These are phyloP conservation scores for Xestia c-nigrum DNA, from an alignment of 2,888 invertebrate genomes.

Conservation along the genomic window DNA sequence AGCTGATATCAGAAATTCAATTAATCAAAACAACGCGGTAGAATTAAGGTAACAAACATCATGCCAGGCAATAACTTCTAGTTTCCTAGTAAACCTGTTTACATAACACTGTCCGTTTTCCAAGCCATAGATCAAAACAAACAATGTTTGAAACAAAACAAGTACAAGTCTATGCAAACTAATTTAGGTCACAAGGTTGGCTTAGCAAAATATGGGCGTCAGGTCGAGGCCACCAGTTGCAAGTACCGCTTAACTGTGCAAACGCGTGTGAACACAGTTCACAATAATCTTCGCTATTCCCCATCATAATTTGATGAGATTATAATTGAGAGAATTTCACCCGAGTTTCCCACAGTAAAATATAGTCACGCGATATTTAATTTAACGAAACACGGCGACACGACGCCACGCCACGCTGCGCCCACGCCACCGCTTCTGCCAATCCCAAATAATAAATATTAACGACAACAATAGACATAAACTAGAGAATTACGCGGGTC, in stretches of 20 bases:
- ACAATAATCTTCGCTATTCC: constrained; percentile 42
- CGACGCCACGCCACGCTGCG: constrained; percentile 66
- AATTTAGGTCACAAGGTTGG: constrained; percentile 76
- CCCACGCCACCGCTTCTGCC: constrained; percentile 70
- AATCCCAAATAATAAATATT: constrained; percentile 75
- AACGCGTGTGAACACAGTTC: constrained; percentile 60
- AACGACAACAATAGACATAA: constrained; percentile 81
- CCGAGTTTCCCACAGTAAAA: constrained; percentile 75
- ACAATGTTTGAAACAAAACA: constrained; percentile 57
- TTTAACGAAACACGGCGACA: constrained; percentile 70
- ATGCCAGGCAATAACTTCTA: constrained; percentile 40
- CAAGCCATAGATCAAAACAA: constrained; percentile 61
- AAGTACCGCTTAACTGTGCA: constrained; percentile 53
- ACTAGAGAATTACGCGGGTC: constrained; percentile 81
- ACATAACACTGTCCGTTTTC: constrained; percentile 55
- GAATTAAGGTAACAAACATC: constrained; percentile 39
- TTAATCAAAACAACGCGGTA: constrained; percentile 40
- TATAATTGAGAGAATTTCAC: constrained; percentile 69
- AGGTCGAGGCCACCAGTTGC: constrained; percentile 65
- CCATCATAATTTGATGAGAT: constrained; percentile 53
- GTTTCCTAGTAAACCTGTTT: constrained; percentile 49
- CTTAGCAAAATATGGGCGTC: constrained; percentile 67
- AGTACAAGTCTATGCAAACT: constrained; percentile 65
- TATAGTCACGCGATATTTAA: constrained; percentile 79
- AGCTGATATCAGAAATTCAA: constrained; percentile 32